Evolutionary conservation across 2,113 vertebrate species (phyloP).

Genomic region (Embiotoca jacksoni): DNA sequence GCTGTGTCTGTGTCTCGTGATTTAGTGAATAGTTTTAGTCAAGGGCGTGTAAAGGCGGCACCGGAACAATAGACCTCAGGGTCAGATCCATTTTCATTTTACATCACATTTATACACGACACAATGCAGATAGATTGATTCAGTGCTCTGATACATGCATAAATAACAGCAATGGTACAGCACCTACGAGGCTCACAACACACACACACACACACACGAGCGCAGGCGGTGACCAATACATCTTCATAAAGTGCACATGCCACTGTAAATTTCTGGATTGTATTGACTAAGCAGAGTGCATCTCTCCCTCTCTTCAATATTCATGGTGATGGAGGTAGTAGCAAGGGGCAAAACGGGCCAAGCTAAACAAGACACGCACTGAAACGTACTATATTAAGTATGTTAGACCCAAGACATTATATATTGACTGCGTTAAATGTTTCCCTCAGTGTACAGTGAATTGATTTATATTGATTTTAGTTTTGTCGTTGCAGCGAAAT

Average conservation of each 20-base stretch:
- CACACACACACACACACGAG: conserved; percentile 3
- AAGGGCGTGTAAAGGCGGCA: conserved; percentile 47
- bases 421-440: conserved; percentile 1
- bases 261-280: conserved; percentile 60
- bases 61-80: conserved; percentile 55
- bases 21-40: conserved; percentile 57
- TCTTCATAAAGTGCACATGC: conserved; percentile 66
- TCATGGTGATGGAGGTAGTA: conserved; percentile 52
- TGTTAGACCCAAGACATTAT: background rate
- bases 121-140: conserved; percentile 64
- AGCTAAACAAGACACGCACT: conserved; percentile 15
- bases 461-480: background rate
- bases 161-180: conserved; percentile 55
- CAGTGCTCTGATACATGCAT: conserved; percentile 45
- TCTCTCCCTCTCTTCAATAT: conserved; percentile 54
- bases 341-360: conserved; percentile 15
- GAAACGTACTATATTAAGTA: background rate
- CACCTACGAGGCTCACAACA: conserved; percentile 36
- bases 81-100: conserved; percentile 71
- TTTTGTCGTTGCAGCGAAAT: background rate
- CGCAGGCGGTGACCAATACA: conserved; percentile 39
- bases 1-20: conserved; percentile 14
- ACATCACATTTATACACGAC: conserved; percentile 50
- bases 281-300: conserved; percentile 59
- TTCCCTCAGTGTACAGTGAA: background rate